Evolutionary conservation across 1,140 invertebrate species (phyloP), one percentile per base, ranked within the genome.

Genomic region (Pseudobourletiella spinata): DNA sequence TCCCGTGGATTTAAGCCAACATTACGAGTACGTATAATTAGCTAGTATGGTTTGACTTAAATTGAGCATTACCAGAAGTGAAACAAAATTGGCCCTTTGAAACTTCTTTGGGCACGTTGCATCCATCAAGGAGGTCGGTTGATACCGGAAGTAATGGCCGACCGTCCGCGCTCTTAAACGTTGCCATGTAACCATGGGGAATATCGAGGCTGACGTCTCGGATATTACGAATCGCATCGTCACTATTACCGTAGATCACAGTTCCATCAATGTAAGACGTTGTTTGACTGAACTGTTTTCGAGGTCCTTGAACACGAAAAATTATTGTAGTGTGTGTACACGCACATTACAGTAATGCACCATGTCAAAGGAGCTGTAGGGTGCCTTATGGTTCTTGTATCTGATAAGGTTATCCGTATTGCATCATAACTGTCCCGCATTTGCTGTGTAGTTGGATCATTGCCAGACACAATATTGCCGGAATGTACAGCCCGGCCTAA

Each of bases 261-360:
- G 93, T 96, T 1, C 82, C 93, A 72, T 98, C 94, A 22, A 98
- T 81, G 71, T 82, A 98, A 3, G 89, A 84, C 0, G 93, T 95
- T 11, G 92, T 79, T 46, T 74, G 32, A 58, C 69, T 66, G 30
- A 66, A 66, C 50, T 63, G 61, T 11, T 58, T 29, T 28, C 61
- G 1, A 35, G 61, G 61, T 16, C 61, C 61, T 63, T 8, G 3
- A 26, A 46, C 6, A 14, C 22, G 18, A 46, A 46, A 14, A 46
- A n/a, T n/a, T n/a, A n/a, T n/a, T n/a, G n/a, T n/a, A n/a, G n/a
- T n/a, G n/a, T n/a, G n/a, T n/a, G n/a, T n/a, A n/a, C n/a, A n/a
- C n/a, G n/a, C n/a, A n/a, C n/a, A n/a, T n/a, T n/a, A n/a, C n/a
- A n/a, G n/a, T n/a, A n/a, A n/a, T n/a, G n/a, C n/a, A n/a, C n/a